Evolutionary conservation across 2,888 invertebrate species (phyloP), one percentile per base, ranked within the genome.

Genomic region (Epinotia brunnichana): DNA sequence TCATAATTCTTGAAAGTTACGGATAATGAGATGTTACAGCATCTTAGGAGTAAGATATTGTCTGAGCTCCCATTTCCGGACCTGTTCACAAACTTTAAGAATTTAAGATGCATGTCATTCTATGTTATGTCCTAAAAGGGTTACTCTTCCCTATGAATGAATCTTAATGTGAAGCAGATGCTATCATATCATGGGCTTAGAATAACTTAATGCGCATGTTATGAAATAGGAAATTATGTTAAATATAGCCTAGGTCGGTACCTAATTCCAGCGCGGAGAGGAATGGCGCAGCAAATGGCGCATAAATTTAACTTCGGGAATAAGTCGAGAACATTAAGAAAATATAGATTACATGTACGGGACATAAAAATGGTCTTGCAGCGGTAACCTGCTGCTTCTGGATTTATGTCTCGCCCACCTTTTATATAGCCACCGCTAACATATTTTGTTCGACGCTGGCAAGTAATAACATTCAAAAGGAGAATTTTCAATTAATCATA

Each of bases 1-100:
- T 92, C 92, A 93, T 92, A 92, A 92, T 92, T 92, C 92, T 93
- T 91, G 90, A 91, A 92, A 92, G 93, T 91, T 87, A 90, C 92
- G 89, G 90, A 90, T 93, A 92, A 92, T 92, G 91, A 93, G 92
- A 92, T 92, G 87, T 91, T 89, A 90, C 87, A 85, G 85, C 88
- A 91, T 91, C 92, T 91, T 84, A 86, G 90, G 90, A 91, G 51
- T 69, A 41, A 69, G 69, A 69, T 57, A 73, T 61, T 67, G 56
- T 57, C 57, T 57, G 19, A 56, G 51, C 67, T 44, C 10, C 60
- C 39, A 35, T 57, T n/a, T 24, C 29, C 48, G 60, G 57, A 51
- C 48, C 17, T 56, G 48, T 17, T 54, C 35, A 62, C 24, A 68
- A 71, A 56, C 19, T 44, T 48, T 11, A 48, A 44, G 70, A 48